Evolutionary conservation across 1,140 invertebrate species (phyloP), one percentile per base, ranked within the genome.

Genomic region (Lineus longissimus): DNA sequence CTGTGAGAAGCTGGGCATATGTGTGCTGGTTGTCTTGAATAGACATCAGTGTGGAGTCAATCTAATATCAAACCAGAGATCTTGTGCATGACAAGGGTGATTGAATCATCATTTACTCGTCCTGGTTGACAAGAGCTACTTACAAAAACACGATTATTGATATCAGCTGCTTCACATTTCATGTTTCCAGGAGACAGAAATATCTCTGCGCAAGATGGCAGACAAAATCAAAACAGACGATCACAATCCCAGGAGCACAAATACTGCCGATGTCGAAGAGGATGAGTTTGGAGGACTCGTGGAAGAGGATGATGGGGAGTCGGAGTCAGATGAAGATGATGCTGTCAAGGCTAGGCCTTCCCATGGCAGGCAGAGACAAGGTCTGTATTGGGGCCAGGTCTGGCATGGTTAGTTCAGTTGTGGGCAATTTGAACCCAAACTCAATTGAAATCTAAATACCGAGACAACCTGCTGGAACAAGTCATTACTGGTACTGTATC

Each of bases 201-300:
- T 70, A 43, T 70, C 72, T 25, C 60, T 80, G 54, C 75, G 75
- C 63, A 62, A 74, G 40, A 76, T 79, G 73, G 75, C 77, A 22
- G 72, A 75, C 9, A 73, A 70, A 63, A 66, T 80, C 22, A 73
- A 73, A 57, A 73, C 66, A 55, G 75, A 77, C 43, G 78, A 78
- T 60, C 65, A 64, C 30, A 74, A 75, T 41, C 68, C 65, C 9
- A 65, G 70, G 27, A 66, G 63, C 25, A 69, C 73, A 2, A 33
- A 47, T n/a, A 55, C 67, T 25, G 64, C 63, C 15, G 70, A 71
- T 29, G 71, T 70, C 59, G 66, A 71, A 19, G 70, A 75, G 30
- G 71, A 73, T 23, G 72, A 72, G 36, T 65, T 65, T 59, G 56
- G 61, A 69, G 33, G 59, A 63, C 65, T 68, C 2, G 59, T 58